Evolutionary conservation across 2,113 vertebrate genomes (phyloP).

Genomic region (Xerus inauris): DNA sequence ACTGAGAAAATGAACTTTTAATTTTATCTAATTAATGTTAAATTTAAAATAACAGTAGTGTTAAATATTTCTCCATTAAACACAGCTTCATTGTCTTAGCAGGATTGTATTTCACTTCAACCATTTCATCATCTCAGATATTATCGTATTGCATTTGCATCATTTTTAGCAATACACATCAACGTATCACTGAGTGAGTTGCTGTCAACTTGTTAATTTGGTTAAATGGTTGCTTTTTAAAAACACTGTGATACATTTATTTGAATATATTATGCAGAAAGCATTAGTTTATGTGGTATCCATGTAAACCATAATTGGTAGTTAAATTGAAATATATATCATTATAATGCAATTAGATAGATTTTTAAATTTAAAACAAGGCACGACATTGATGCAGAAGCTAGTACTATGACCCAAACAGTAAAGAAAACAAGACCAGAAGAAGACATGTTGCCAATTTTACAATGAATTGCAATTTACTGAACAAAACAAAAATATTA

Average conservation of each 20-base stretch:
- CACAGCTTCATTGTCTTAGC: not conserved
- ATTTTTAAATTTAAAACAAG: not conserved
- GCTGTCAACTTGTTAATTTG: not conserved
- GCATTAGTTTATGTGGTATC: not conserved
- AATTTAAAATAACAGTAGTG: not conserved
- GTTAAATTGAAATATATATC: conserved; percentile 22
- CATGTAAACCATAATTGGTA: not conserved
- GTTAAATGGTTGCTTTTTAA: conserved; percentile 3
- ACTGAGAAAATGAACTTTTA: not conserved
- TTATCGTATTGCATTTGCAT: not conserved
- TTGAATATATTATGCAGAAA: conserved; percentile 24
- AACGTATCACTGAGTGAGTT: not conserved
- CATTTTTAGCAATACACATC: not conserved
- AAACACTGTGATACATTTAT: not conserved
- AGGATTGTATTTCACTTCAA: not conserved
- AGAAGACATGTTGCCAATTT: not conserved
- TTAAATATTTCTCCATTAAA: not conserved
- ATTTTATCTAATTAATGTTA: not conserved
- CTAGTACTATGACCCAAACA: too few relatives aligned
- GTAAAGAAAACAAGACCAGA: not conserved
- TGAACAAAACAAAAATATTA: not conserved
- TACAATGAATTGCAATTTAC: not conserved
- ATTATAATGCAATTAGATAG: not conserved
- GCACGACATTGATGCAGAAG: not conserved
- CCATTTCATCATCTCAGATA: not conserved